Evolutionary conservation across 2,888 invertebrate genomes (phyloP).

Genomic region (Stegophylla sp.): DNA sequence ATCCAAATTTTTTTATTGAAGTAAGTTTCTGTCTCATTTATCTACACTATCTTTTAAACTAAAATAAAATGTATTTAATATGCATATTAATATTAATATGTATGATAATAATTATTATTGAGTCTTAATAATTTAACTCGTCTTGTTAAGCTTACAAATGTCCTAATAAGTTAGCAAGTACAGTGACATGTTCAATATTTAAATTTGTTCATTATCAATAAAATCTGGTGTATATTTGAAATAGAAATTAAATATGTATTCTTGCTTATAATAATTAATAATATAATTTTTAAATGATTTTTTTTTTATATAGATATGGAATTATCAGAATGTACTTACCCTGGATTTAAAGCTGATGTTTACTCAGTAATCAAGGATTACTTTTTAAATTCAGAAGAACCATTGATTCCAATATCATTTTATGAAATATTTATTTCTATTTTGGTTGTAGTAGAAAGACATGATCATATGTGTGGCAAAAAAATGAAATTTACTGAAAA

Average conservation of each 20-base stretch:
- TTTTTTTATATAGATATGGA: constrained; percentile 43
- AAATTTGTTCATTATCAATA: not conserved
- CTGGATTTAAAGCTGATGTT: constrained; percentile 55
- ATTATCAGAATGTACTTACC: constrained; percentile 33
- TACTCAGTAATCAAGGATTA: constrained; percentile 52
- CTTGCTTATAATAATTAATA: not conserved
- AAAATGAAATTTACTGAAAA: constrained; percentile 13
- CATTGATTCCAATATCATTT: constrained; percentile 41
- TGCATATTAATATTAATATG: too few species aligned
- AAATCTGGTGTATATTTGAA: too few species aligned
- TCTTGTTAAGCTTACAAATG: too few species aligned
- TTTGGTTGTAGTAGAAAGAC: constrained; percentile 49
- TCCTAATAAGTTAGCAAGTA: too few species aligned
- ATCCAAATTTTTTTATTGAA: too few species aligned
- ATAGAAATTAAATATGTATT: too few species aligned
- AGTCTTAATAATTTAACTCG: too few species aligned
- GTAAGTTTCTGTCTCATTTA: too few species aligned
- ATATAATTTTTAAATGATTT: not conserved
- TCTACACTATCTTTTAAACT: too few species aligned
- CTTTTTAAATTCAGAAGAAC: constrained; percentile 56
- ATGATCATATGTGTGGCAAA: constrained; percentile 46
- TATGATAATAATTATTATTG: too few species aligned
- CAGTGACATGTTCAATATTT: too few species aligned
- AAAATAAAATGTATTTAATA: too few species aligned
- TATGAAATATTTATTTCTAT: constrained; percentile 55